Percentiles rank a stretch among this genome's conserved stretches.
Conservation (phyloP, 92 coral and sea anemone species). For the Zoanthus solanderi region DNA sequence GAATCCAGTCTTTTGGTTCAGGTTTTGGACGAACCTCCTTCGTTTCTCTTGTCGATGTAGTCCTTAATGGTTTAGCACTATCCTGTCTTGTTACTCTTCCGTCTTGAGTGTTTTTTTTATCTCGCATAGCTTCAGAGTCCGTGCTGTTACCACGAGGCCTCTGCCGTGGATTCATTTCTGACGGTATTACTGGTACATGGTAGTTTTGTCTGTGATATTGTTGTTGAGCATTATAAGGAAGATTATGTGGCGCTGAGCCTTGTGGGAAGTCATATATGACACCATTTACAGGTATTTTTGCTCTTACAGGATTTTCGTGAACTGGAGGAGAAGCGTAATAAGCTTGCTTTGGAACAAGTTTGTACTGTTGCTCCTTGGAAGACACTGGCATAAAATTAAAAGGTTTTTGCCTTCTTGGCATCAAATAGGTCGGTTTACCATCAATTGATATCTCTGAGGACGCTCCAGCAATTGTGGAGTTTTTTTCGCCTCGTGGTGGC, state of each 20-base stretch:
- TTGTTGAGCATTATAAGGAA: not conserved
- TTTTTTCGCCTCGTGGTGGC: conserved; percentile 43
- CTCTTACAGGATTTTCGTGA: conserved; percentile 34
- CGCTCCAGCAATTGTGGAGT: conserved; percentile 82
- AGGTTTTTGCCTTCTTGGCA: conserved; percentile 44
- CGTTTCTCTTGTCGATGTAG: conserved; percentile 44
- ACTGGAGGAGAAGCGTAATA: conserved; percentile 14
- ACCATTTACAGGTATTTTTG: conserved; percentile 42
- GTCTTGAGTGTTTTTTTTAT: conserved; percentile 27
- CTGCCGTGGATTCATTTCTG: conserved; percentile 19
- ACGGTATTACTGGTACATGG: conserved; percentile 1
- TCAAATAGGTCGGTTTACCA: conserved; percentile 47
- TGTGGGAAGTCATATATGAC: conserved; percentile 41
- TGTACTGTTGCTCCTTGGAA: conserved; percentile 29
- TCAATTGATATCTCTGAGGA: conserved; percentile 66
- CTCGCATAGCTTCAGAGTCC: conserved; percentile 28
- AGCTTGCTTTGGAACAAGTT: conserved; percentile 29
- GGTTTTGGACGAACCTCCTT: conserved; percentile 88
- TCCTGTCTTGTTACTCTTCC: conserved; percentile 7
- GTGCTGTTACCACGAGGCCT: conserved; percentile 39
- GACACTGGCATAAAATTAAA: conserved; percentile 32
- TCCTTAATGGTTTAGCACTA: conserved; percentile 56
- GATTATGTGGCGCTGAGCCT: conserved; percentile 19
- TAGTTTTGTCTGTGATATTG: conserved; percentile 28
- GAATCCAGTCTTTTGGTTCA: conserved; percentile 80